Evolutionary conservation across 2,113 vertebrate species (phyloP).

Genomic region (Serilophus lunatus): DNA sequence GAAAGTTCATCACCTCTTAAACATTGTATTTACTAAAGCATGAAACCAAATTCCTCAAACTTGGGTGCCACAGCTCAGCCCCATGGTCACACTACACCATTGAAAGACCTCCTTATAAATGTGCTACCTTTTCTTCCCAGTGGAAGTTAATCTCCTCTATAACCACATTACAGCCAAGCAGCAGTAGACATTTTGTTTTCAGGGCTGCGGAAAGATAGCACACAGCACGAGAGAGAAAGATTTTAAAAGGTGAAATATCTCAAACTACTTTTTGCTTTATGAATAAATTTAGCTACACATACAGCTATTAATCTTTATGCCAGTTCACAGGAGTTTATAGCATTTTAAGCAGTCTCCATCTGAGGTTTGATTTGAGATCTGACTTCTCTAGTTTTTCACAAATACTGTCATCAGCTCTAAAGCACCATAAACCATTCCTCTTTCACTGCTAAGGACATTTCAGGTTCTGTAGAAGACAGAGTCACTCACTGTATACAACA

Average conservation of each 20-base stretch:
- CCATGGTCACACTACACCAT: not conserved
- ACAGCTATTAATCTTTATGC: not conserved
- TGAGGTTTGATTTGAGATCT: not conserved
- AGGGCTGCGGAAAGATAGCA: not conserved
- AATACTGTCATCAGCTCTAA: not conserved
- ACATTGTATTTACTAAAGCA: not conserved
- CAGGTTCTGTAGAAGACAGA: not conserved
- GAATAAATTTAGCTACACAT: not conserved
- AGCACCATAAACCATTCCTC: not conserved
- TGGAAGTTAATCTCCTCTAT: constrained; percentile 36
- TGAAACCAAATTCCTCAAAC: not conserved
- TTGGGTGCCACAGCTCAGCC: not conserved
- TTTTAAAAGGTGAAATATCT: not conserved
- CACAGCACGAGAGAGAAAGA: constrained; percentile 17
- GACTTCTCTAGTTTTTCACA: not conserved
- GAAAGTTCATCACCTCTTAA: not conserved
- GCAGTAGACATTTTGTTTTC: constrained; percentile 23
- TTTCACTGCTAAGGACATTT: not conserved
- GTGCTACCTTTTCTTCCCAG: constrained; percentile 24
- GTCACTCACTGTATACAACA: not conserved
- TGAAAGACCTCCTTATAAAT: not conserved
- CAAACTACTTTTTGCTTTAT: not conserved
- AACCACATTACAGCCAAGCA: constrained; percentile 2
- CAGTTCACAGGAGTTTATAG: not conserved
- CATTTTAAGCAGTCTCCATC: not conserved